These are phyloP conservation scores for Lithobius niger DNA, from an alignment of 1,140 invertebrate species.

Conservation along the genomic window DNA sequence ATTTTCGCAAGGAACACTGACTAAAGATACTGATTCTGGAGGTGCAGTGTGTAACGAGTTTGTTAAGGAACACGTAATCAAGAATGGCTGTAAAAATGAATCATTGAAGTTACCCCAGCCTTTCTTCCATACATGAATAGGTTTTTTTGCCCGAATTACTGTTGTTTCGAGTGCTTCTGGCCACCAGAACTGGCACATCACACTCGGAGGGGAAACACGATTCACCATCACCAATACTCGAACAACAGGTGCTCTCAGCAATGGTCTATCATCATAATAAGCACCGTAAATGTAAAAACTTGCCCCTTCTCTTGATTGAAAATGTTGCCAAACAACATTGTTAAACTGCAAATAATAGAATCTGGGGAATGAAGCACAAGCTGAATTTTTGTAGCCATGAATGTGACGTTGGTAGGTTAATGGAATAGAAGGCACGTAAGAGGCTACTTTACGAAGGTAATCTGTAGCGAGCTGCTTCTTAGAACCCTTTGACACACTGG, in stretches of 20 bases:
- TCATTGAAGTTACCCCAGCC: constrained; percentile 92
- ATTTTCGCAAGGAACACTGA: constrained; percentile 67
- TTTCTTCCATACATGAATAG: constrained; percentile 86
- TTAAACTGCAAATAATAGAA: not conserved
- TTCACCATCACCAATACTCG: constrained; percentile 80
- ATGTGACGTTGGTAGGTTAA: not conserved
- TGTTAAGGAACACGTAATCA: constrained; percentile 73
- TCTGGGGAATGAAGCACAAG: not conserved
- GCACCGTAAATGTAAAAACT: not conserved
- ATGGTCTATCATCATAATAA: not conserved
- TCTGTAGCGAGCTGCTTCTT: no score
- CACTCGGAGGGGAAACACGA: constrained; percentile 64
- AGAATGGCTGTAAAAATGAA: constrained; percentile 77
- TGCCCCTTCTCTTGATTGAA: not conserved
- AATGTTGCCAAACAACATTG: not conserved
- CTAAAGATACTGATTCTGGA: constrained; percentile 72
- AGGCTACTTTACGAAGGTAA: no score
- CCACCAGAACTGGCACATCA: constrained; percentile 82
- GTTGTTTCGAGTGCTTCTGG: constrained; percentile 34
- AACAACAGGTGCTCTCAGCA: constrained; percentile 48
- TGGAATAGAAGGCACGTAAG: constrained; percentile 2
- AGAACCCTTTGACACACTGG: no score
- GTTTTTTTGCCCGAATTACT: constrained; percentile 46
- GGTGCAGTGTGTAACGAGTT: constrained; percentile 33
- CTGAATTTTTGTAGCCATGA: not conserved